Base-by-base conservation (phyloP, 2,113 vertebrate species). In the Tonatia bakeri region DNA sequence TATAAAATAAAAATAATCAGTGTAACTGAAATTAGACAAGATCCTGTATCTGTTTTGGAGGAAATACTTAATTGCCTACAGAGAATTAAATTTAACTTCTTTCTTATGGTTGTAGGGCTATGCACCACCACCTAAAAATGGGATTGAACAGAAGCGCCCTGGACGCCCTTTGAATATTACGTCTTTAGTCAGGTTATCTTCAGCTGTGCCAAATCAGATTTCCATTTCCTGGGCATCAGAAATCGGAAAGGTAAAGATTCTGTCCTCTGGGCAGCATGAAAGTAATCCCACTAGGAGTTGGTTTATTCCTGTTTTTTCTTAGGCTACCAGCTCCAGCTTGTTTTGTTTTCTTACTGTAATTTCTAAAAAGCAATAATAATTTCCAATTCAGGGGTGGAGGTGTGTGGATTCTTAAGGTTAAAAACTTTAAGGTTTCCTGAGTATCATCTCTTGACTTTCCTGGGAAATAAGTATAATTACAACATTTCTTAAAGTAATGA, bases 151-250 rank as follows among this genome's bases (percentile, higher is more conserved):
- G 98, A 99, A 99, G 96, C 98, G 99, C 97, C 99, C 99, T 14
- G 99, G 99, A 33, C 98, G 99, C 28, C 99, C 99, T 26, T 98
- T 99, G 43, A 99, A 99, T 97, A 99, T 99, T 61, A 99, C 99
- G 0, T 99, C 99, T 52, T 97, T 99, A n/a, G 99, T 99, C 86
- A 98, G 99, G 83, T 97, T 99, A 69, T 99, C 99, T 0, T 99
- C 99, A 50, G 99, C 99, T 13, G 99, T 99, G 93, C 99, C 99
- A 98, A 99, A 99, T 97, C 99, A 99, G 98, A 99, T 99, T 94
- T 99, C 99, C 28, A 99, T 99, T 91, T 99, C 99, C 0, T 99
- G 99, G 99, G 99, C 99, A 61, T 99, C 99, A 95, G 99, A 99
- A 98, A 99, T 99, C 81, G 99, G 99, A 97, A 99, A 99, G 98